phyloP scores from a whole-genome alignment of 1,140 invertebrate species.

The Anastatus disparis region DNA sequence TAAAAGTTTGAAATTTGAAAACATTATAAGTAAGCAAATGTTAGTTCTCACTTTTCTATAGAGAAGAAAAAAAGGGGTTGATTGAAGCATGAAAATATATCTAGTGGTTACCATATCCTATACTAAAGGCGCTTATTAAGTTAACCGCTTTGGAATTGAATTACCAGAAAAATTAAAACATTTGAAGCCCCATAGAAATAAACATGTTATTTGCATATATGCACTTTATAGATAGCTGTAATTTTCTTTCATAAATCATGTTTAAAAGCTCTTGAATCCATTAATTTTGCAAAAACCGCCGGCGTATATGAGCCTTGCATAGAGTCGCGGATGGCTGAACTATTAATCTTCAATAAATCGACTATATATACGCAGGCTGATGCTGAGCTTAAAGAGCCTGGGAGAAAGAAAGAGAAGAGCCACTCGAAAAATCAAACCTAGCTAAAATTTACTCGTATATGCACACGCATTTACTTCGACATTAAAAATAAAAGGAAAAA shows the following conservation, averaged over 20 bases:
- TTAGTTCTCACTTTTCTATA: no score
- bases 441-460: no score
- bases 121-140: constrained; percentile 9
- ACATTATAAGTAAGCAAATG: no score
- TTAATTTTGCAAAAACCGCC: constrained; percentile 23
- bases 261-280: not conserved
- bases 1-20: no score
- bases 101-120: not conserved
- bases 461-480: no score
- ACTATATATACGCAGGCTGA: not conserved
- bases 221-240: not conserved
- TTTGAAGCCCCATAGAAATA: not conserved
- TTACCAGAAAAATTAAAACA: constrained; percentile 15
- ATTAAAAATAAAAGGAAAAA: no score
- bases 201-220: constrained; percentile 19
- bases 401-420: no score
- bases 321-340: no score
- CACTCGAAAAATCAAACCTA: no score
- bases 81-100: constrained; percentile 4
- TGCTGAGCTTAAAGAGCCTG: no score
- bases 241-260: constrained; percentile 35
- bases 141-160: constrained; percentile 19
- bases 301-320: no score
- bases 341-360: constrained; percentile 23
- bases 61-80: not conserved